Evolutionary conservation across 1,140 invertebrate species (phyloP).

Genomic region (Holcopasites calliopsidis): DNA sequence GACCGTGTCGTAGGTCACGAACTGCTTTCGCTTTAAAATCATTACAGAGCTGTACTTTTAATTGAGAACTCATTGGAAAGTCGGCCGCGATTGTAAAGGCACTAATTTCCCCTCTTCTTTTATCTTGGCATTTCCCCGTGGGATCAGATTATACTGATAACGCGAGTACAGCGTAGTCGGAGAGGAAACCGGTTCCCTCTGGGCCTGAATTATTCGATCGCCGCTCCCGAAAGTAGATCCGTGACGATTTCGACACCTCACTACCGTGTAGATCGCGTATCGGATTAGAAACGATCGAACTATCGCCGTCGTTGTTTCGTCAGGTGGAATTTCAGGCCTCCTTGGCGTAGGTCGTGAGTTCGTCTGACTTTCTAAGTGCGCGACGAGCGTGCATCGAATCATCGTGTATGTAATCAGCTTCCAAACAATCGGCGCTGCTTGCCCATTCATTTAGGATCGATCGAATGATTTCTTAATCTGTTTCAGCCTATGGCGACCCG

Average conservation of each 20-base stretch:
- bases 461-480: background rate
- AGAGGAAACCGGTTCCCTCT: constrained; percentile 8
- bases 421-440: no score
- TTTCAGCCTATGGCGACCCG: constrained; percentile 62
- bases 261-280: background rate
- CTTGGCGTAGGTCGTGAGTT: no score
- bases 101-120: no score
- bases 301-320: background rate
- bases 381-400: no score
- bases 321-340: background rate
- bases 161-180: background rate
- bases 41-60: background rate
- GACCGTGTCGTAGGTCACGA: constrained; percentile 37
- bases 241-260: background rate
- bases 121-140: background rate
- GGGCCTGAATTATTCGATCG: background rate
- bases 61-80: no score
- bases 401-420: no score
- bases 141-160: background rate
- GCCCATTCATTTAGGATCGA: background rate
- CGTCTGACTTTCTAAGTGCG: no score
- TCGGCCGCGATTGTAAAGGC: background rate
- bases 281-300: background rate
- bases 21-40: constrained; percentile 3
- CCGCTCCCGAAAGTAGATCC: background rate